Evolutionary conservation across 2,888 invertebrate species (phyloP), one percentile per base, ranked within the genome.

Genomic region (Gnatocerus cornutus): DNA sequence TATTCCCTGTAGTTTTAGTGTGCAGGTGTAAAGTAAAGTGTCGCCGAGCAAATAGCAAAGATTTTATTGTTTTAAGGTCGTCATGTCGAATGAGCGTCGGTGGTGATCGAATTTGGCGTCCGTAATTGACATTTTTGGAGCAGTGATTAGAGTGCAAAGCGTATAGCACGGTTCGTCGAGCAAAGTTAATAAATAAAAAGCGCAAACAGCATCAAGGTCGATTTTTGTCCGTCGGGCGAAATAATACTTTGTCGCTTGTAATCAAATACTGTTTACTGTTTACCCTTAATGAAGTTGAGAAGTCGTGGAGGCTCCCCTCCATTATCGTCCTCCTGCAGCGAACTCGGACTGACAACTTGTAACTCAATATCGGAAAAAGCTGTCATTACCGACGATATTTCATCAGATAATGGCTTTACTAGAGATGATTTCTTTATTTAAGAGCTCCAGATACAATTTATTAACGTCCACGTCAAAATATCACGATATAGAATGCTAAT

Each of bases 291-390:
- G 71, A 71, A 71, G 71, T 71, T 61, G 62, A 63, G 68, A 68
- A 62, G 59, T 71, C 59, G 63, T 41, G 46, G 27, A 30, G 13
- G 12, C 41, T 55, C 64, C 68, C 61, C 56, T 59, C 62, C 61
- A 63, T 67, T 67, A 66, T 63, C 58, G 37, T 52, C 41, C 29
- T 58, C 43, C 33, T 41, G 61, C 48, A 53, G 62, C 39, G 69
- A 71, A 67, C 64, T 62, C 59, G 59, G 53, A 68, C 70, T 74
- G 76, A 76, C 76, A 77, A 73, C 73, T 70, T 73, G 78, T 76
- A 76, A 78, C 76, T 77, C 73, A 76, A 77, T 78, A 78, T 76
- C 74, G 74, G 73, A 74, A 74, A 75, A 74, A 72, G 74, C 76
- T 74, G 76, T 76, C 77, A 75, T 76, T 75, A 74, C 70, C 65